Evolutionary conservation across 2,888 invertebrate genomes (phyloP), one percentile per base, ranked within the genome.

Genomic region (Balanococcus diminutus): DNA sequence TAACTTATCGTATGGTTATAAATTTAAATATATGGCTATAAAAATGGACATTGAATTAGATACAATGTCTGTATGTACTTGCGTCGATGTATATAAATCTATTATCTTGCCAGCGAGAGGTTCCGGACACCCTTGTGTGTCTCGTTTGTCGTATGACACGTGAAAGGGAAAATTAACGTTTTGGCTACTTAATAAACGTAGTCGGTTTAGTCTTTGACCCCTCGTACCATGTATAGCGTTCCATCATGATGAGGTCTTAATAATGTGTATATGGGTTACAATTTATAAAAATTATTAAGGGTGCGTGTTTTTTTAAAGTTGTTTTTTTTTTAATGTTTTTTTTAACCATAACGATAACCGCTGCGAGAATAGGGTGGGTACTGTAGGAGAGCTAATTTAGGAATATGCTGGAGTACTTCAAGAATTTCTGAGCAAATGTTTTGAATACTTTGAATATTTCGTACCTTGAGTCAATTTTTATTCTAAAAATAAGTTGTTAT

Each of bases 161-260:
- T 67, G 67, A 67, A 16, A 67, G 67, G 67, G 67, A 16, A 67
- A 67, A 67, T 67, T 67, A 67, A 67, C 25, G 67, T 31, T 31
- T 25, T 67, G 67, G 28, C 67, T 31, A 67, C 67, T 67, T 67
- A 67, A 67, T 67, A 67, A 67, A 67, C 67, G 28, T 28, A 25
- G 28, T 16, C 22, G 56, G 56, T 56, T 14, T 67, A 31, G 14
- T 28, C 67, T 28, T 31, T 67, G 67, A 28, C 67, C 67, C 67
- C 16, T 16, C 28, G 67, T 67, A 67, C 28, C 28, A 67, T 67
- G 22, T 42, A 56, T 56, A 67, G 28, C 67, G 67, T 67, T 67
- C 19, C 25, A 67, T 51, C 25, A 67, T 67, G 28, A 67, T 16
- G 67, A 28, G 67, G 67, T 67, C 56, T 67, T 67, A 67, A 67